Conservation (phyloP, 1,140 invertebrate genomes). For the Scaptodrosophila lebanonensis region DNA sequence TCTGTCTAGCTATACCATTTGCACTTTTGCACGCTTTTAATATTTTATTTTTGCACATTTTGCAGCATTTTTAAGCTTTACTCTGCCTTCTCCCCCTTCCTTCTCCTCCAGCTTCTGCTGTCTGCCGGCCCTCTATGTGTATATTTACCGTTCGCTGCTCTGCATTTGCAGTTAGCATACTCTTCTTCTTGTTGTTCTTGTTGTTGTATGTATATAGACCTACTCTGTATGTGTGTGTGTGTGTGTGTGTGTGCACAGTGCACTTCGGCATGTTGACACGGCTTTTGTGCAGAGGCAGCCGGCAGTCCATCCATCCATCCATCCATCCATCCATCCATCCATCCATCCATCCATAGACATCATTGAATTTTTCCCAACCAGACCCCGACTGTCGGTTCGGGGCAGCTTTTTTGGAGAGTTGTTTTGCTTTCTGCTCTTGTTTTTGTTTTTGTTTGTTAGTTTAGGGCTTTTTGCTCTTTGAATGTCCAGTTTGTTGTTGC, state of each 20-base stretch:
- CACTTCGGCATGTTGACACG: conserved; percentile 18
- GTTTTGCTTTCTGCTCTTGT: conserved; percentile 17
- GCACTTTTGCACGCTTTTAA: conserved; percentile 19
- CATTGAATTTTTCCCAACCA: neutral
- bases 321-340: too few species aligned
- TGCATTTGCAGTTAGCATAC: conserved; percentile 54
- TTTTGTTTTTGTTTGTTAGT: conserved; percentile 20
- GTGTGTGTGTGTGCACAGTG: neutral
- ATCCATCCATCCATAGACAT: too few species aligned
- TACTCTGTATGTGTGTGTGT: neutral
- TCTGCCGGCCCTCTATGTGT: neutral
- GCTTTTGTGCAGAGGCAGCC: conserved; percentile 32
- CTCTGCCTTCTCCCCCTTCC: neutral
- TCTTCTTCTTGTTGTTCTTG: neutral
- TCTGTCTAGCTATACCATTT: conserved; percentile 13
- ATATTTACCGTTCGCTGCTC: neutral
- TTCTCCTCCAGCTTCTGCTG: conserved; percentile 11
- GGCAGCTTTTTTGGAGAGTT: conserved; percentile 26
- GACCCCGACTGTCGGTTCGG: too few species aligned
- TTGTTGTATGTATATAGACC: conserved; percentile 9
- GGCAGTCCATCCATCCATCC: too few species aligned
- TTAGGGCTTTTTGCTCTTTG: conserved; percentile 22
- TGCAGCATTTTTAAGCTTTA: conserved; percentile 44
- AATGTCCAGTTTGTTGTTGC: conserved; percentile 44
- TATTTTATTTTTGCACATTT: conserved; percentile 58